Conservation (phyloP, 2,797 vertebrate species). For the Sciaenops ocellatus region DNA sequence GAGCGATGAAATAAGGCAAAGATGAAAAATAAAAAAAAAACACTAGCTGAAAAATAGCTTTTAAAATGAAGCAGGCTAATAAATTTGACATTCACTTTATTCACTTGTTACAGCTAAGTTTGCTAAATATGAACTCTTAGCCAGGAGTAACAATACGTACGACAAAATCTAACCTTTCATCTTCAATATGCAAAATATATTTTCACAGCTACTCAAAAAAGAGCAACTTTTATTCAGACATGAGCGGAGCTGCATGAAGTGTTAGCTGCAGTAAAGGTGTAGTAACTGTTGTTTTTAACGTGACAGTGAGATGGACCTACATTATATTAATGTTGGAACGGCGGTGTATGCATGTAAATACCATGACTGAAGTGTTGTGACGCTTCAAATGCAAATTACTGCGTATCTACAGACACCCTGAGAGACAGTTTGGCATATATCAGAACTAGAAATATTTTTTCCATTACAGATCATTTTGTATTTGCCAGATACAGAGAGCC, state of each 20-base stretch:
- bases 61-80: conserved; percentile 26
- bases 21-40: conserved; percentile 16
- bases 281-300: conserved; percentile 16
- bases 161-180: conserved; percentile 18
- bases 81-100: conserved; percentile 27
- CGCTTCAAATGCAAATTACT: conserved; percentile 2
- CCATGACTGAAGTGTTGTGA: background rate
- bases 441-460: conserved; percentile 9
- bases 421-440: conserved; percentile 44
- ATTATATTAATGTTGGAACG: conserved; percentile 26
- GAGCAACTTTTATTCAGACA: conserved; percentile 10
- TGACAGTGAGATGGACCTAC: conserved; percentile 20
- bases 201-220: conserved; percentile 20
- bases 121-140: conserved; percentile 19
- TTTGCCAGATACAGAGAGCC: background rate
- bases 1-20: conserved; percentile 60
- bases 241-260: conserved; percentile 20
- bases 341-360: background rate
- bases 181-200: background rate
- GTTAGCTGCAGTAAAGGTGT: conserved; percentile 28
- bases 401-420: background rate
- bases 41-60: conserved; percentile 21
- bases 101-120: conserved; percentile 22
- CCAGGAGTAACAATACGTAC: conserved; percentile 18
- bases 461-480: background rate